Evolutionary conservation across 2,888 invertebrate genomes (phyloP), one percentile per base, ranked within the genome.

Genomic region (Diloba caeruleocephala): DNA sequence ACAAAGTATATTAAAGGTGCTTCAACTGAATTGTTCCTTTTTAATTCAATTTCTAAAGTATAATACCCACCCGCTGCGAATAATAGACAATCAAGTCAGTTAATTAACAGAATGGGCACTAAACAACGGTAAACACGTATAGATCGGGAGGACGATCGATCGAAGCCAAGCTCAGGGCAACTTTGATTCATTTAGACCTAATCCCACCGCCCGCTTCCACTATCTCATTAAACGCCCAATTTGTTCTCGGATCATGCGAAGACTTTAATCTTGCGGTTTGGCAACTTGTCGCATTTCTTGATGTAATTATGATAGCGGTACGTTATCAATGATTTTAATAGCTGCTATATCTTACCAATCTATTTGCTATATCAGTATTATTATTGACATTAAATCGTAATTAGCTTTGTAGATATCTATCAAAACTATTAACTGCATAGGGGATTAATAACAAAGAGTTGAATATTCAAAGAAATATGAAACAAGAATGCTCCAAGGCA

Each of bases 151-250:
- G 58, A 74, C 78, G 80, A 82, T 85, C 86, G 84, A 87, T 86
- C 76, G 77, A 59, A 66, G 72, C 61, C 62, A 60, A 69, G 60
- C 60, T 71, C 63, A 38, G 71, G 75, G 76, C 66, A 82, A 85
- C 82, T 88, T 86, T 88, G 87, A 88, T 88, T 87, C 83, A 88
- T 88, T 88, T 83, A 85, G 83, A 81, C 76, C 76, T 89, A 88
- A 89, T 87, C 88, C 84, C 71, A 45, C 74, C 76, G 72, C 79
- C 82, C 81, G 76, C 76, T 69, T 76, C 81, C 79, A 87, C 87
- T 89, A 87, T 87, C 89, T 88, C 87, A 90, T 90, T 90, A 89
- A 85, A 78, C 82, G 86, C 79, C 85, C 89, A 89, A 90, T 90
- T 90, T 88, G 87, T 88, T 85, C 81, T 74, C 77, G 84, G 84